Base-by-base conservation (phyloP, 2,797 vertebrate species). In the Paratrypauchen microcephalus region DNA sequence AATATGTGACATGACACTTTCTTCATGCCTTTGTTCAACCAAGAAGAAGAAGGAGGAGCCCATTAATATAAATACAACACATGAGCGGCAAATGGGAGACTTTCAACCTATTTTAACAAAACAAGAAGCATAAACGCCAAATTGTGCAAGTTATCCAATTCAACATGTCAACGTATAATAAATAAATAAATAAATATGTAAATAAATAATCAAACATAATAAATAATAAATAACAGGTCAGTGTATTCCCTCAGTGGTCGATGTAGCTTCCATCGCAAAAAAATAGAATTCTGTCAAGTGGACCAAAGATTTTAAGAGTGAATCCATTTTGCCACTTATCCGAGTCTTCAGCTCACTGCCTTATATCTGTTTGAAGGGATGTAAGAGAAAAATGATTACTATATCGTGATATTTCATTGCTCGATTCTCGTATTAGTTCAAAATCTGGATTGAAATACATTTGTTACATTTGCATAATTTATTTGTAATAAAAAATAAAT, bases 201-300 rank as follows among this genome's bases (percentile, higher is more conserved):
- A 73, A 59, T 32, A 57, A 26, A 57, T 57, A 26, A 57, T 23
- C 0, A 41, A 41, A 39, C 2, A 61, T 18, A 21, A 41, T 41
- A 41, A 15, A 47, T 0, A 47, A 61, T n/a, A 65, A 41, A 74
- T 57, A 61, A 89, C 41, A 83, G 71, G n/a, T n/a, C 48, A 19
- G 48, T 52, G 41, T 45, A 4, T 15, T 45, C 41, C 41, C 13
- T 45, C 41, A 45, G 13, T 45, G 13, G 41, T 45, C 41, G 0
- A 41, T 13, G 12, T 12, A 45, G 41, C 1, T 45, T 45, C 13
- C 41, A 45, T 45, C 1, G 4, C 41, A 45, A 45, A 45, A 45
- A 45, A 15, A 45, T 15, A 3, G 41, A 45, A 45, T 45, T 41
- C 39, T 41, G 11, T 41, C 2, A 41, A 41, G 11, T 13, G 39